Percentiles rank a stretch among this genome's conserved stretches.
Conservation (phyloP, 2,113 vertebrate genomes). For the Gracilinanus agilis region DNA sequence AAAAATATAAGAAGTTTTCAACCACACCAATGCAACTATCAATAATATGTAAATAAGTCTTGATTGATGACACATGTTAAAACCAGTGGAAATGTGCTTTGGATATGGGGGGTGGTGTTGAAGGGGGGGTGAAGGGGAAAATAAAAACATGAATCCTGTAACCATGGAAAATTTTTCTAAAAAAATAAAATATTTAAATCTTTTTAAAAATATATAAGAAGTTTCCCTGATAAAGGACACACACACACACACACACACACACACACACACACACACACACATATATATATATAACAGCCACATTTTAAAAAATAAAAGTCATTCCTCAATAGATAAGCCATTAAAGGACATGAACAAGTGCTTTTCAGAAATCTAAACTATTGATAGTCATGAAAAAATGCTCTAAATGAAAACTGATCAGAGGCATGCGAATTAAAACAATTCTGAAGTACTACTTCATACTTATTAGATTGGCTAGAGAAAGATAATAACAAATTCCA, state of each 20-base stretch:
- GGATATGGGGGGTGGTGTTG: no score
- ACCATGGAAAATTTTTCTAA: no score
- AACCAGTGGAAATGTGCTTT: no score
- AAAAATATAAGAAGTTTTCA: neutral
- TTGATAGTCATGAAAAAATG: neutral
- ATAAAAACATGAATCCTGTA: no score
- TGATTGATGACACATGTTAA: no score
- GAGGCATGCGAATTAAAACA: neutral
- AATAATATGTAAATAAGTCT: no score
- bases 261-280: no score
- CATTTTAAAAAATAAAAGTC: neutral
- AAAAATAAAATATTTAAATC: no score
- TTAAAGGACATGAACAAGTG: neutral
- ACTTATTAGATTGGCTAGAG: neutral
- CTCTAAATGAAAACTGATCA: neutral
- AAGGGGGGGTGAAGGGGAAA: no score
- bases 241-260: no score
- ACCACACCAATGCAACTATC: no score
- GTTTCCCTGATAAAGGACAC: neutral
- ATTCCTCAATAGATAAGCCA: neutral
- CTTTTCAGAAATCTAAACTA: neutral
- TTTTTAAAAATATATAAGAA: no score
- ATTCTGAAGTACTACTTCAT: neutral
- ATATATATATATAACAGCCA: neutral
- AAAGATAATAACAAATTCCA: neutral